Evolutionary conservation across 53 echinoderm and acorn worm genomes (phyloP).

Genomic region (Paracentrotus lividus): DNA sequence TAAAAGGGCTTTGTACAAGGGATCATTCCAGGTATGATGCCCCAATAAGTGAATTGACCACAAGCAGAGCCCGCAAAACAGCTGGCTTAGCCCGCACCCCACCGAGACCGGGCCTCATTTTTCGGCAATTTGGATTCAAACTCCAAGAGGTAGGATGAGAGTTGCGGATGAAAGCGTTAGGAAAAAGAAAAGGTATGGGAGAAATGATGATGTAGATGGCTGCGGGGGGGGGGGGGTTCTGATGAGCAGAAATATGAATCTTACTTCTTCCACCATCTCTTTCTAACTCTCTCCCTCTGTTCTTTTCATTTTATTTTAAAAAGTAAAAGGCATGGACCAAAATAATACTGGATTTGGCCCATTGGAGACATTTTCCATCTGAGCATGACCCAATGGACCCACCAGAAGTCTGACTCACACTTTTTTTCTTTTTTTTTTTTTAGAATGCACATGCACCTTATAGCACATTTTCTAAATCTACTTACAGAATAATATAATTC

Average conservation of each 20-base stretch:
- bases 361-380: no score
- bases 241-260: neutral
- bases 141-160: conserved; percentile 14
- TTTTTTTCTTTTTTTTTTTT: no score
- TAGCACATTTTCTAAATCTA: no score
- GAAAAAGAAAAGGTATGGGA: neutral
- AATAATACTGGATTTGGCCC: no score
- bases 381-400: no score
- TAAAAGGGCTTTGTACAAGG: conserved; percentile 43
- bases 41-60: conserved; percentile 66
- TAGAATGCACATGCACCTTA: no score
- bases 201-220: neutral
- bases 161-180: neutral
- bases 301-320: no score
- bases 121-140: conserved; percentile 63
- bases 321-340: no score
- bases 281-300: no score
- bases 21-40: conserved; percentile 48
- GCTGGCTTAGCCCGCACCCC: conserved; percentile 54
- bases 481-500: no score
- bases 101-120: conserved; percentile 64
- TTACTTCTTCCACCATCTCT: no score
- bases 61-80: conserved; percentile 61
- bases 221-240: neutral
- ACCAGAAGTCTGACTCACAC: no score